Conservation (phyloP, 1,140 invertebrate species). For the Brachionus calyciflorus region DNA sequence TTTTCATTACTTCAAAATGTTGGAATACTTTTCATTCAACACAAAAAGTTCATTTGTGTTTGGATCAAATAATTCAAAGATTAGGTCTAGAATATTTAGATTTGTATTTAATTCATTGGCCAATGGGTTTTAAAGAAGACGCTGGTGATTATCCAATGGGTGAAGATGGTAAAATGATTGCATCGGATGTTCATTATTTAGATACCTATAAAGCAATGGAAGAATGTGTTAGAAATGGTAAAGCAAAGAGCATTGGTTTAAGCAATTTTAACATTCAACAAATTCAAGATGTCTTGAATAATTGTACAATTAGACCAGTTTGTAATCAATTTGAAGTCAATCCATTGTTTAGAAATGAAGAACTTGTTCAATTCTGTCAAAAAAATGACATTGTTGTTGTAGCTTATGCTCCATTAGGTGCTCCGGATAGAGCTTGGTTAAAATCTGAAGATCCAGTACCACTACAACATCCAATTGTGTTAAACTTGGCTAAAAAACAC, state of each 20-base stretch:
- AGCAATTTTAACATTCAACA: conserved; percentile 58
- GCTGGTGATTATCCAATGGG: conserved; percentile 51
- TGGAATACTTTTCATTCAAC: conserved; percentile 24
- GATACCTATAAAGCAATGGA: conserved; percentile 43
- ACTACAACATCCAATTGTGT: not conserved
- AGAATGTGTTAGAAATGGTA: conserved; percentile 39
- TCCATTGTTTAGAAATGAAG: conserved; percentile 59
- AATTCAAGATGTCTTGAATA: conserved; percentile 54
- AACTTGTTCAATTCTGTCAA: conserved; percentile 54
- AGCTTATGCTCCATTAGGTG: conserved; percentile 40
- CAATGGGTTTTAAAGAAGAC: conserved; percentile 51
- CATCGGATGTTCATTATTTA: conserved; percentile 18
- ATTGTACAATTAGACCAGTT: conserved; percentile 55
- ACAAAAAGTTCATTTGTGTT: conserved; percentile 48
- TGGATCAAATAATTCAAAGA: conserved; percentile 53
- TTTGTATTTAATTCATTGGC: conserved; percentile 59
- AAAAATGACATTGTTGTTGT: conserved; percentile 52
- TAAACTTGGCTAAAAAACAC: not conserved
- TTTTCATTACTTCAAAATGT: conserved; percentile 38
- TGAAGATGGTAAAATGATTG: conserved; percentile 54
- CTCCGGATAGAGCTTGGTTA: conserved; percentile 27
- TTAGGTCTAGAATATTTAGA: conserved; percentile 57
- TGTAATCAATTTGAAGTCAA: conserved; percentile 63
- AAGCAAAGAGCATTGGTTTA: conserved; percentile 56
- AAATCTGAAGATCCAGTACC: conserved; percentile 8